Conservation (phyloP, 2,797 vertebrate species). For the Liasis olivaceus region DNA sequence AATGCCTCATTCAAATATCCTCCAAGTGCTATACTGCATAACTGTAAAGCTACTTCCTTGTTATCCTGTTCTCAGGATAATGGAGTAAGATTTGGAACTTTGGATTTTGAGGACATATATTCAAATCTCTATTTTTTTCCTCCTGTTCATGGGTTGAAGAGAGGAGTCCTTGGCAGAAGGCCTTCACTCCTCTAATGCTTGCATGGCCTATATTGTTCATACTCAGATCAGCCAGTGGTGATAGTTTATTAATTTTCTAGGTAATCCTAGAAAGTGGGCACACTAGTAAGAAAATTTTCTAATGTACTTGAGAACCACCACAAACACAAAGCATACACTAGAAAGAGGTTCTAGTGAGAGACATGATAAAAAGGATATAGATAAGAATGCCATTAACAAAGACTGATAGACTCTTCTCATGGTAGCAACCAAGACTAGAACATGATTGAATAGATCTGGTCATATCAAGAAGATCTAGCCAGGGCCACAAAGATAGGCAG, state of each 20-base stretch:
- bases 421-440: neutral
- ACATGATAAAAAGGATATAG: neutral
- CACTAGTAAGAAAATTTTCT: neutral
- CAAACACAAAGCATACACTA: neutral
- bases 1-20: neutral
- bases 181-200: no score
- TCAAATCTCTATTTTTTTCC: neutral
- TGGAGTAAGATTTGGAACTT: neutral
- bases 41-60: neutral
- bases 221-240: neutral
- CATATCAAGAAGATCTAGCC: neutral
- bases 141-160: no score
- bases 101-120: neutral
- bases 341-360: neutral
- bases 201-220: neutral
- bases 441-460: neutral
- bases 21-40: neutral
- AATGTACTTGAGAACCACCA: neutral
- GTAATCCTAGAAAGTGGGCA: neutral
- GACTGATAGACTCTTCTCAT: neutral
- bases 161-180: no score
- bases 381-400: neutral
- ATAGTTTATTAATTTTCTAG: neutral
- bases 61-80: neutral
- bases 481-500: neutral